Conservation (phyloP, 2,113 vertebrate species). For the Cercocebus atys region DNA sequence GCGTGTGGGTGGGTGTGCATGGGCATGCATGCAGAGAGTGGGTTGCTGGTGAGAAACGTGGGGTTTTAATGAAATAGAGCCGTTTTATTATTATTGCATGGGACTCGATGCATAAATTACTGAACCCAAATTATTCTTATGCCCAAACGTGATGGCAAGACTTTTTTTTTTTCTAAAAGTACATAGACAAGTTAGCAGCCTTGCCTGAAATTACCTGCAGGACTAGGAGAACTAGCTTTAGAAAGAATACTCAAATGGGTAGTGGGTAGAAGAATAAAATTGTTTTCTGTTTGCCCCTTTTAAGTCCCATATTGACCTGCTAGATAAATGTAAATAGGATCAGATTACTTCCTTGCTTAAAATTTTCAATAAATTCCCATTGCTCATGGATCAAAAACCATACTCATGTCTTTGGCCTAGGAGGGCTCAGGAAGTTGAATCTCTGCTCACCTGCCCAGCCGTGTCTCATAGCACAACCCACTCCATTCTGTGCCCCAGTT, state of each 20-base stretch:
- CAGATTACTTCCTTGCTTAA: background rate
- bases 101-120: background rate
- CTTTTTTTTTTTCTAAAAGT: background rate
- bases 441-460: no score
- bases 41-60: background rate
- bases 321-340: background rate
- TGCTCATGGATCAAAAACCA: background rate
- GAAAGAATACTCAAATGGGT: background rate
- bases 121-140: background rate
- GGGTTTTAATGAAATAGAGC: background rate
- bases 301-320: background rate
- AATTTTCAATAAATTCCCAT: background rate
- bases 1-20: background rate
- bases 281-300: background rate
- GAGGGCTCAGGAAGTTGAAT: background rate
- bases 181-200: background rate
- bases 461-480: background rate
- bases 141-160: background rate
- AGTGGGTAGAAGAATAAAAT: background rate
- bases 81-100: background rate
- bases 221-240: background rate
- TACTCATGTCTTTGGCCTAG: background rate
- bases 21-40: background rate
- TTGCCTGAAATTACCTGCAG: background rate
- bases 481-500: background rate